Evolutionary conservation across 1,140 invertebrate species (phyloP).

Genomic region (Hyles euphorbiae): DNA sequence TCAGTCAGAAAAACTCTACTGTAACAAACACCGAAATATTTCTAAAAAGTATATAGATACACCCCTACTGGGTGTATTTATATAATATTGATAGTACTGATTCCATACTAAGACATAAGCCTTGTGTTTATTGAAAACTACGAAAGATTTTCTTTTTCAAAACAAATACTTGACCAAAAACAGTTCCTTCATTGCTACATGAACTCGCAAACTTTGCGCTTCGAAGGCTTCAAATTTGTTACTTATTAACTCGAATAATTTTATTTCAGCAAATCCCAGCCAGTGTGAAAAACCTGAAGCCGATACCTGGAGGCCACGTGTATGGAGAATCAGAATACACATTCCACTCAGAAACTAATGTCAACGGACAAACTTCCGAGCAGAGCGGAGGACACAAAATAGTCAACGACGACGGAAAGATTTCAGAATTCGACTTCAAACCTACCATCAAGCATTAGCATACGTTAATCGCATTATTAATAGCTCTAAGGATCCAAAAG

Average conservation of each 20-base stretch:
- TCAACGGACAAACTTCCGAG: conserved; percentile 34
- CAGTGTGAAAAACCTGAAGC: conserved; percentile 34
- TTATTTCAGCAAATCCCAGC: conserved; percentile 4
- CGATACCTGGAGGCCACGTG: conserved; percentile 33
- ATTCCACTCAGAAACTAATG: conserved; percentile 30
- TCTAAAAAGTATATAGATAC: too few relatives aligned
- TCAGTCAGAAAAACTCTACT: too few relatives aligned
- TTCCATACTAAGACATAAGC: too few relatives aligned
- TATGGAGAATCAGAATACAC: conserved; percentile 40
- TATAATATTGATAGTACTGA: too few relatives aligned
- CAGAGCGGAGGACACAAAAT: conserved; percentile 36
- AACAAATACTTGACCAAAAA: too few relatives aligned
- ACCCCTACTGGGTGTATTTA: too few relatives aligned
- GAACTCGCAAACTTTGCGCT: background rate
- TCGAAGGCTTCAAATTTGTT: background rate
- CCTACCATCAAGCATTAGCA: conserved; percentile 9
- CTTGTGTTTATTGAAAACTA: too few relatives aligned
- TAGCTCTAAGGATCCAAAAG: background rate
- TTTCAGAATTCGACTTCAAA: conserved; percentile 31
- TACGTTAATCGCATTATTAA: background rate
- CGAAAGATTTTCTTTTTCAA: too few relatives aligned
- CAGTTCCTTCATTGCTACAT: too few relatives aligned
- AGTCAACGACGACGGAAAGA: conserved; percentile 40
- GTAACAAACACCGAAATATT: too few relatives aligned
- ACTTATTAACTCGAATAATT: background rate